Base-by-base conservation (phyloP, 2,797 vertebrate genomes). In the Chrosomus eos region DNA sequence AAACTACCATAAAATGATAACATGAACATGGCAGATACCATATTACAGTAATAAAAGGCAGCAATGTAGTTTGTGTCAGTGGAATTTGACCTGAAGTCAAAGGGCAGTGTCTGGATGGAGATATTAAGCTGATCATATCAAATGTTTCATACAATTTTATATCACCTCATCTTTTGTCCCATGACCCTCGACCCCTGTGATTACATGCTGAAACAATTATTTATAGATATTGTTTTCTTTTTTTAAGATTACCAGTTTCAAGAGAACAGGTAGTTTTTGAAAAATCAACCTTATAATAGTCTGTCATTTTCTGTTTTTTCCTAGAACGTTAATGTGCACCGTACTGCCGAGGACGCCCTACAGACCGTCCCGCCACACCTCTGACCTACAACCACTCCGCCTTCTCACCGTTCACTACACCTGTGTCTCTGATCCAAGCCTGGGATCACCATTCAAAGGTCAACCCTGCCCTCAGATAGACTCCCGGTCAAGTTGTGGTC, bases 341-440 rank as follows among this genome's bases (percentile, higher is more conserved):
- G 97, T 31, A 95, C 95, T 0, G 88, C 95, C 45, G 90, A 94
- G 89, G 97, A 97, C 36, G 97, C 97, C 88, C 86, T 97, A 92
- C 94, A 94, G 94, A 98, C 97, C 0, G 95, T 97, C 31, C 97
- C 97, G 4, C 75, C 95, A 80, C 96, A 97, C 92, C 92, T 95
- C 90, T 97, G 96, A 96, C 83, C 91, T 38, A 19, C 53, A 55
- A 68, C 43, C 0, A n/a, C 73, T 3, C 26, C 28, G 8, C 51
- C 38, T 4, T 40, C 48, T 31, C 72, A 53, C 78, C 28, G 19
- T 55, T 16, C 23, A 75, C 70, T 21, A 40, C 71, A 38, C 64
- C 55, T 10, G 33, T 31, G 43, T 48, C 82, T 51, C 60, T 75
- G 75, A 14, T 79, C 51, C 40, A 5, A 45, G 10, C 36, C 31